Percentiles rank a stretch among this genome's conserved stretches.
Conservation (phyloP, 2,113 vertebrate genomes). For the Catharus minimus region DNA sequence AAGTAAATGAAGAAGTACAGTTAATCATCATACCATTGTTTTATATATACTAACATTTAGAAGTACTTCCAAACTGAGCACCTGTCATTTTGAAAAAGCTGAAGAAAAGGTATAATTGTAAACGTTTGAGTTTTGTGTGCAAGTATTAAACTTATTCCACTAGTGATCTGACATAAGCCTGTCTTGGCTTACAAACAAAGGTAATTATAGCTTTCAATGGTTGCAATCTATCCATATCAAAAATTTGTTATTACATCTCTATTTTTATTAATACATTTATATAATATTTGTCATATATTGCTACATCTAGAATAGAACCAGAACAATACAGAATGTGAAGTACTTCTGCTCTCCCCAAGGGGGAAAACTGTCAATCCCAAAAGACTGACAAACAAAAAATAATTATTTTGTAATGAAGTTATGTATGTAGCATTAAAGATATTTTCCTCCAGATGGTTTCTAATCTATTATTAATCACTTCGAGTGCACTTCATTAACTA, state of each 20-base stretch:
- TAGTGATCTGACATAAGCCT: constrained; percentile 15
- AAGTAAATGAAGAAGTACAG: not conserved
- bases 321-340: not conserved
- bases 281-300: not conserved
- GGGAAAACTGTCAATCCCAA: constrained; percentile 10
- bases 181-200: not conserved
- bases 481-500: constrained; percentile 16
- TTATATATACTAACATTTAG: not conserved
- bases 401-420: constrained; percentile 49
- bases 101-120: not conserved
- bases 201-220: constrained; percentile 23
- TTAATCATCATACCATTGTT: not conserved
- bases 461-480: constrained; percentile 52
- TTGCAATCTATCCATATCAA: constrained; percentile 20
- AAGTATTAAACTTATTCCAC: not conserved
- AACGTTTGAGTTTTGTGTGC: constrained; percentile 18
- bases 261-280: not conserved
- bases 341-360: constrained; percentile 16
- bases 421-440: constrained; percentile 27
- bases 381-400: constrained; percentile 27
- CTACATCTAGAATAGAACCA: not conserved
- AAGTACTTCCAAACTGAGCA: not conserved
- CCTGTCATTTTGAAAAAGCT: not conserved
- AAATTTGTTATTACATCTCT: not conserved
- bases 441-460: constrained; percentile 31